Evolutionary conservation across 1,140 invertebrate species (phyloP).

Genomic region (Epicauta chinensis): DNA sequence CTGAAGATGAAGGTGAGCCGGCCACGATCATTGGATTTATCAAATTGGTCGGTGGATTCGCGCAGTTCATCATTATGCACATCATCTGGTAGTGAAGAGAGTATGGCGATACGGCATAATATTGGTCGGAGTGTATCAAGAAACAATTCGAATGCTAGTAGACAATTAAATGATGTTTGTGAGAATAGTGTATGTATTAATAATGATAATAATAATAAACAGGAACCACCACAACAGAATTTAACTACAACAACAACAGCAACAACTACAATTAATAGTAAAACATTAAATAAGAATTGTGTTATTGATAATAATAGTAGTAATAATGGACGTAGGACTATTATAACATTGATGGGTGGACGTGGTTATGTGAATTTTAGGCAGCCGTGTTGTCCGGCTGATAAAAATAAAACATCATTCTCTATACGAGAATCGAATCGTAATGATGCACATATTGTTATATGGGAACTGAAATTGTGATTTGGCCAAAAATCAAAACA

Average conservation of each 20-base stretch:
- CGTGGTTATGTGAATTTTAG: slow-evolving; percentile 80
- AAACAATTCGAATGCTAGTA: slow-evolving; percentile 65
- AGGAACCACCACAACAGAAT: slow-evolving; percentile 1
- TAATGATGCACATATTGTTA: slow-evolving; percentile 77
- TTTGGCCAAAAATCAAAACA: slow-evolving; percentile 19
- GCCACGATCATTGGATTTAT: slow-evolving; percentile 74
- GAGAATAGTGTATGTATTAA: slow-evolving; percentile 18
- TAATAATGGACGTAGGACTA: slow-evolving; percentile 58
- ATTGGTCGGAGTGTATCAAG: slow-evolving; percentile 54
- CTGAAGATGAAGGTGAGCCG: slow-evolving; percentile 72
- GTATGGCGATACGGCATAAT: slow-evolving; percentile 58
- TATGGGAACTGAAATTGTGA: slow-evolving; percentile 89
- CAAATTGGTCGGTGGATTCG: slow-evolving; percentile 83
- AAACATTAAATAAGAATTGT: slow-evolving; percentile 34
- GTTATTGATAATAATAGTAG: slow-evolving; percentile 20
- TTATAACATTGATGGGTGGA: slow-evolving; percentile 81
- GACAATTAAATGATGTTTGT: slow-evolving; percentile 33
- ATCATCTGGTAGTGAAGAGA: slow-evolving; percentile 75
- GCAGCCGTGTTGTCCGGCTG: slow-evolving; percentile 55
- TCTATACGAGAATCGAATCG: slow-evolving; percentile 55
- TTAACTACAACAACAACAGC: too few relatives aligned
- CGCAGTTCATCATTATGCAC: slow-evolving; percentile 74
- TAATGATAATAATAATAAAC: slow-evolving; percentile 13
- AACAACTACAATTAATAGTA: slow-evolving; percentile 24
- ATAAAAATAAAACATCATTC: slow-evolving; percentile 39